Percentiles rank a stretch among this genome's conserved stretches.
phyloP scores from a whole-genome alignment of 1,140 invertebrate genomes.

The Polypedilum vanderplanki region DNA sequence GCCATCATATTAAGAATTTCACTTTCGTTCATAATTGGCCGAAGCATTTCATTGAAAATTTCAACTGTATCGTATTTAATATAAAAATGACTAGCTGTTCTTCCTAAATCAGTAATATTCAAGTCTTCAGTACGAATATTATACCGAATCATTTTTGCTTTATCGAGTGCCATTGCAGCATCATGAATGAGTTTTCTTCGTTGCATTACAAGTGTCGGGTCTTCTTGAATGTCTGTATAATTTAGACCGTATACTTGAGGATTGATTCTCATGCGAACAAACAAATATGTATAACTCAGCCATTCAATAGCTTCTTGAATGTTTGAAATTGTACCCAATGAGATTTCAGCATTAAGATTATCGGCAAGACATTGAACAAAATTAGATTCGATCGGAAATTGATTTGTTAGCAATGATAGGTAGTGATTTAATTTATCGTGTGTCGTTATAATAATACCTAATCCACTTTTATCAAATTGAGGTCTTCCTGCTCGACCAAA shows the following conservation, averaged over 20 bases:
- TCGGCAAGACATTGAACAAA: constrained; percentile 88
- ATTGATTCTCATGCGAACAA: constrained; percentile 89
- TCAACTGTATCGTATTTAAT: constrained; percentile 96
- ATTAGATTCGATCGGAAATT: constrained; percentile 97
- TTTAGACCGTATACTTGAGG: constrained; percentile 84
- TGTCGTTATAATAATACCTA: constrained; percentile 92
- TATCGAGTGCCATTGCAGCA: constrained; percentile 80
- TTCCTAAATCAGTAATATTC: constrained; percentile 78
- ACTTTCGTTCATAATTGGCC: constrained; percentile 74
- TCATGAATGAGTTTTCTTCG: constrained; percentile 67
- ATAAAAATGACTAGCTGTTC: constrained; percentile 96
- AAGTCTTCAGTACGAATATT: constrained; percentile 77
- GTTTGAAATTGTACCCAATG: constrained; percentile 90
- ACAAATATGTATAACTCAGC: constrained; percentile 96
- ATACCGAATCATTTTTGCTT: constrained; percentile 90
- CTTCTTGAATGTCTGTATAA: constrained; percentile 62
- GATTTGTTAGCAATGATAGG: constrained; percentile 87
- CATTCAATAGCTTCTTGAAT: constrained; percentile 94
- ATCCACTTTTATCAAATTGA: constrained; percentile 84
- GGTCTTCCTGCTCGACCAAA: constrained; percentile 97
- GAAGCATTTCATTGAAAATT: constrained; percentile 75
- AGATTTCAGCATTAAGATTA: constrained; percentile 96
- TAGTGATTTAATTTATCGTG: constrained; percentile 93
- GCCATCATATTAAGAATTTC: constrained; percentile 86
- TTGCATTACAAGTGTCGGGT: constrained; percentile 66